These are phyloP conservation scores for Yponomeuta sedellus DNA, from an alignment of 2,888 invertebrate species.

Conservation along the genomic window DNA sequence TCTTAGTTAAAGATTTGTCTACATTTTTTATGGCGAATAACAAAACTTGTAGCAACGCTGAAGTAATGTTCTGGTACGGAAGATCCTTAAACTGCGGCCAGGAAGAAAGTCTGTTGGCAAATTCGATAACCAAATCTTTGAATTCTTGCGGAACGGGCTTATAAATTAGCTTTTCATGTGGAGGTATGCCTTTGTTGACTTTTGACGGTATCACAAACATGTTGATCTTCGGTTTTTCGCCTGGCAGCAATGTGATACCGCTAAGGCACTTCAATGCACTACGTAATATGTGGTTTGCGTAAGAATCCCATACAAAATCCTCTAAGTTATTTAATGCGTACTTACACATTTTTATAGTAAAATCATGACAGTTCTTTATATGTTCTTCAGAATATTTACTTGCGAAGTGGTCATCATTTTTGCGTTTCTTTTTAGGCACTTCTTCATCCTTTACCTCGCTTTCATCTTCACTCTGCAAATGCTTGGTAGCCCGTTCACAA, in stretches of 20 bases:
- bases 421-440: slow-evolving; percentile 40
- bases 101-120: slow-evolving; percentile 76
- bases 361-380: slow-evolving; percentile 75
- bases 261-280: slow-evolving; percentile 82
- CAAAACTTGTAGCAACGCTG: slow-evolving; percentile 82
- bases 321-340: slow-evolving; percentile 90
- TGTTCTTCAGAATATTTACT: slow-evolving; percentile 62
- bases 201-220: slow-evolving; percentile 44
- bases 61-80: slow-evolving; percentile 81
- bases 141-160: slow-evolving; percentile 76
- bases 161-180: slow-evolving; percentile 60
- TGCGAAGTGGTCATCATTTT: slow-evolving; percentile 36
- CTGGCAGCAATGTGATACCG: slow-evolving; percentile 77
- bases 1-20: slow-evolving; percentile 72
- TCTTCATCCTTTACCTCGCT: slow-evolving; percentile 30
- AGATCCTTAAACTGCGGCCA: slow-evolving; percentile 89
- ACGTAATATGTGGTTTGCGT: slow-evolving; percentile 86
- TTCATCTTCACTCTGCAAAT: slow-evolving; percentile 35
- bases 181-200: slow-evolving; percentile 50
- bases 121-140: slow-evolving; percentile 78
- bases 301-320: slow-evolving; percentile 87
- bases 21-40: slow-evolving; percentile 78
- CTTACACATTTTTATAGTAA: slow-evolving; percentile 82
- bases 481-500: slow-evolving; percentile 68
- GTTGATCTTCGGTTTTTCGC: slow-evolving; percentile 60